Evolutionary conservation across 2,888 invertebrate genomes (phyloP).

Genomic region (Unio delphinus): DNA sequence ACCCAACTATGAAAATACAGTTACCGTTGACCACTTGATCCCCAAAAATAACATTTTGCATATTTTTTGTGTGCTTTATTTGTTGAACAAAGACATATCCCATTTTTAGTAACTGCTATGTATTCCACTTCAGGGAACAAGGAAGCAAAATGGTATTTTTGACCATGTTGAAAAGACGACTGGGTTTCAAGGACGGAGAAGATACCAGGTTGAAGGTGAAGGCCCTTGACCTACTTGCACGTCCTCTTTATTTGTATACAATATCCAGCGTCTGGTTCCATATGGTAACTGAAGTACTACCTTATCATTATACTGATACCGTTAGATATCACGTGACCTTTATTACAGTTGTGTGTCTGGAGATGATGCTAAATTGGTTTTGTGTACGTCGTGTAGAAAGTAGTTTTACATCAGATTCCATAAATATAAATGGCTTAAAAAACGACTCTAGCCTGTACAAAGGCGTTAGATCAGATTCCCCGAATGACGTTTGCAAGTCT

Average conservation of each 20-base stretch:
- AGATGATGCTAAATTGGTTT: conserved; percentile 63
- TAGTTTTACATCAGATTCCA: too few relatives aligned
- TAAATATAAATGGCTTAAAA: too few relatives aligned
- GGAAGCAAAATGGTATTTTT: not conserved
- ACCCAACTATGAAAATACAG: too few relatives aligned
- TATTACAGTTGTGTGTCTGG: conserved; percentile 15
- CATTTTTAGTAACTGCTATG: not conserved
- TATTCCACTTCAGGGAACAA: not conserved
- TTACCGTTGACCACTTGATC: too few relatives aligned
- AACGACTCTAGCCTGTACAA: too few relatives aligned
- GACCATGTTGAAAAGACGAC: not conserved
- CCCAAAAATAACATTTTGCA: too few relatives aligned
- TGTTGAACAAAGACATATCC: too few relatives aligned
- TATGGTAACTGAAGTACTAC: conserved; percentile 11
- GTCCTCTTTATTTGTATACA: conserved; percentile 25
- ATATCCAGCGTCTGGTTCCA: conserved; percentile 22
- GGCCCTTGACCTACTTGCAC: conserved; percentile 19
- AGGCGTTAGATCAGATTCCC: too few relatives aligned
- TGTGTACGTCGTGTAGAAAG: conserved; percentile 48
- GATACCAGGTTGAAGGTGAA: conserved; percentile 6
- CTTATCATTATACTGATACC: conserved; percentile 14
- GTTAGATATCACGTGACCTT: conserved; percentile 7
- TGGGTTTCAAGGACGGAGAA: too few relatives aligned
- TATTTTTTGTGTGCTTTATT: too few relatives aligned
- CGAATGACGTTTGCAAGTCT: too few relatives aligned